Base-by-base conservation (phyloP, 2,888 invertebrate genomes). In the Eumerus sabulonum region DNA sequence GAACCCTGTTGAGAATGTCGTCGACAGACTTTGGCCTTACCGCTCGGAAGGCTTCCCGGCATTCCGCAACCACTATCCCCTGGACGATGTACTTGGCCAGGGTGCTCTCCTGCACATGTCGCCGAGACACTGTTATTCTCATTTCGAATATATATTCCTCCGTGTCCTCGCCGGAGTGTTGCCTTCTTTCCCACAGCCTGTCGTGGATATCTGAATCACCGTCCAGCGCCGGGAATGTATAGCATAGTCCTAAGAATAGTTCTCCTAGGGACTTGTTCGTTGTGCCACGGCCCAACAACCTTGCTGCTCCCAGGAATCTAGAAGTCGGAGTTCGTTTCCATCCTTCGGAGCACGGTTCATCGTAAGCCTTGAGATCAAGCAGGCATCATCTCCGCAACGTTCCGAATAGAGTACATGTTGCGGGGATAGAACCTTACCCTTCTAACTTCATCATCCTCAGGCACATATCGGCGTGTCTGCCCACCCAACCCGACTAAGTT, bases 181-280 rank as follows among this genome's bases (percentile, higher is more conserved):
- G 44, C 14, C 13, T 47, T 1, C 53, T 18, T n/a, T 27, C 38
- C 3, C 53, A 38, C 4, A 60, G 53, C 11, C 45, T 44, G 19
- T 53, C 67, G 9, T 68, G 51, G 11, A 53, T 18, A 12, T 68
- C 59, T 1, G 38, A 40, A 1, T 68, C 68, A 14, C 59, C 59
- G 12, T 47, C 13, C 5, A 5, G n/a, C 1, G 38, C 18, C 3
- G 68, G 51, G 17, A 68, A 68, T 11, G 12, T 60, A n/a, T 40
- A 27, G 11, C 45, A 60, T 13, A 68, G 27, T 1, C 44, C 68
- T 9, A 11, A 36, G 53, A 60, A 59, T 12, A 68, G 60, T 4
- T 53, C 44, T 0, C 19, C 45, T 12, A 60, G 11, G 1, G 60
- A 17, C 18, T 53, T 38, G n/a, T 9, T 5, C 5, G 47, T 60